These are phyloP conservation scores for Rhinella marina DNA, from an alignment of 2,797 vertebrate genomes.

Conservation along the genomic window DNA sequence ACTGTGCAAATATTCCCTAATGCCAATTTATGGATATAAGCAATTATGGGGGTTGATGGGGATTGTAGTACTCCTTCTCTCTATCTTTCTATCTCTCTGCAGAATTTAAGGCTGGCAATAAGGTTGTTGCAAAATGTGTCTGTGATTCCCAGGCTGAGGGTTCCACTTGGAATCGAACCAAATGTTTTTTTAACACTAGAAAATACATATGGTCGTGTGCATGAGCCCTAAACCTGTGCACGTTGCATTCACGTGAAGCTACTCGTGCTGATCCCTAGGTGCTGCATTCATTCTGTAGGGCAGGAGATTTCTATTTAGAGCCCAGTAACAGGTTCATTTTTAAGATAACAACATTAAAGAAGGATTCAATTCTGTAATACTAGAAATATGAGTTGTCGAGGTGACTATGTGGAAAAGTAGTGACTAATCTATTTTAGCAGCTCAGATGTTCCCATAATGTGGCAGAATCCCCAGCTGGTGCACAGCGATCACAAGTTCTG, in stretches of 20 bases:
- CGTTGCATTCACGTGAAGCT: not conserved
- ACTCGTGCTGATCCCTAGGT: not conserved
- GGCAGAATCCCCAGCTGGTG: conserved; percentile 44
- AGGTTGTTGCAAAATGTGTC: too few relatives aligned
- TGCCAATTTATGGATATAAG: too few relatives aligned
- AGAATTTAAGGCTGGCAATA: too few relatives aligned
- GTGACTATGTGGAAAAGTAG: conserved; percentile 3
- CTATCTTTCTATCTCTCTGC: too few relatives aligned
- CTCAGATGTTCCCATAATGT: conserved; percentile 39
- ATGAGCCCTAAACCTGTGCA: not conserved
- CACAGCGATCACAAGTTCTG: conserved; percentile 33
- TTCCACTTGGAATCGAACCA: too few relatives aligned
- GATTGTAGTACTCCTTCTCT: too few relatives aligned
- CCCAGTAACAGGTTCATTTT: not conserved
- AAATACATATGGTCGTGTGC: too few relatives aligned
- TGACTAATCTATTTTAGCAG: conserved; percentile 21
- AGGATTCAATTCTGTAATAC: not conserved
- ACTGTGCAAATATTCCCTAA: too few relatives aligned
- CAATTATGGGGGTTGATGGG: too few relatives aligned
- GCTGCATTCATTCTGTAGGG: not conserved
- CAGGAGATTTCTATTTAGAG: not conserved
- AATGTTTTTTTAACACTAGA: too few relatives aligned
- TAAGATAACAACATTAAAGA: not conserved
- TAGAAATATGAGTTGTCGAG: not conserved
- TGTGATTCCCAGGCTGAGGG: too few relatives aligned